These are phyloP conservation scores for Chromis chromis DNA, from an alignment of 2,797 vertebrate species.

Conservation along the genomic window DNA sequence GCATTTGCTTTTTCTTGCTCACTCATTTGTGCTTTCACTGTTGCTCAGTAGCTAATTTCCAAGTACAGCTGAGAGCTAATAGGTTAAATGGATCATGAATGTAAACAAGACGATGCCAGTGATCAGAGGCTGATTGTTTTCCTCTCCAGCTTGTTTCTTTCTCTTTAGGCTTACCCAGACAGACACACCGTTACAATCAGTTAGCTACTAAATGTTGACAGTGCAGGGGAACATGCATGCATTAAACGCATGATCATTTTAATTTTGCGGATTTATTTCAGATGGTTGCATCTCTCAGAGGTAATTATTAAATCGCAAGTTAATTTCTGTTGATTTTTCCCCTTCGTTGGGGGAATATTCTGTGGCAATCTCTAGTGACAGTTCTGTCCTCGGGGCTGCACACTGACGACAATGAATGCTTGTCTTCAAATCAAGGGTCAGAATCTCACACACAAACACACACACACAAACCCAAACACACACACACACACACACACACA, in stretches of 20 bases:
- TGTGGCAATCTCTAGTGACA: not conserved
- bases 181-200: constrained; percentile 32
- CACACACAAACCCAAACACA: not conserved
- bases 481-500: not conserved
- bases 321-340: constrained; percentile 13
- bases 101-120: constrained; percentile 59
- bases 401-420: constrained; percentile 7
- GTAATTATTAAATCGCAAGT: not conserved
- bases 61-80: constrained; percentile 55
- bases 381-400: not conserved
- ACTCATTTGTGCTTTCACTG: constrained; percentile 4
- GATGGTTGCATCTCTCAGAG: not conserved
- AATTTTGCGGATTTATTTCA: constrained; percentile 28
- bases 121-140: constrained; percentile 58
- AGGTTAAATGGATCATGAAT: constrained; percentile 72
- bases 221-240: not conserved
- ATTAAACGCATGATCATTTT: constrained; percentile 16
- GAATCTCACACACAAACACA: not conserved
- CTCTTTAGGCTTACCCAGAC: constrained; percentile 13
- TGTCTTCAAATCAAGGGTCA: not conserved
- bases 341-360: not conserved
- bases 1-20: constrained; percentile 26
- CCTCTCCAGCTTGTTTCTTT: constrained; percentile 45
- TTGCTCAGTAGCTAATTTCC: constrained; percentile 44
- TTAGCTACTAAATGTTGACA: constrained; percentile 44